Conservation (phyloP, 2,888 invertebrate genomes). For the Callinectes sapidus region DNA sequence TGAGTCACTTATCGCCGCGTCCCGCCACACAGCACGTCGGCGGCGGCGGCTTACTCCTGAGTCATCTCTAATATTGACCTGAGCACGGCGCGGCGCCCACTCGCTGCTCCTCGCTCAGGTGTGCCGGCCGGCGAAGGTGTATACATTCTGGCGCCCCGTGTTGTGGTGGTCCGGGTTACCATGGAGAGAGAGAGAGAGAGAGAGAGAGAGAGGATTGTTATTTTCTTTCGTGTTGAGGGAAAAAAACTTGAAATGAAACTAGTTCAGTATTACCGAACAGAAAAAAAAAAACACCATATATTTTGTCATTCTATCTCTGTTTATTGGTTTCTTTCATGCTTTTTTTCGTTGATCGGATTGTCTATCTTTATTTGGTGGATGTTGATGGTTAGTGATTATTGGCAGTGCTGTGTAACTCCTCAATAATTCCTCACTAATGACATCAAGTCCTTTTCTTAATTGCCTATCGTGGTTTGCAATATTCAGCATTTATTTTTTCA, state of each 20-base stretch:
- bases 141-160: not conserved
- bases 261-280: not conserved
- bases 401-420: no score
- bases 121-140: not conserved
- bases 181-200: slow-evolving; percentile 27
- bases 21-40: not conserved
- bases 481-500: no score
- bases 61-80: not conserved
- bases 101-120: not conserved
- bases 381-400: no score
- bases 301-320: not conserved
- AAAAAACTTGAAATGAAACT: not conserved
- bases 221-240: not conserved
- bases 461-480: no score
- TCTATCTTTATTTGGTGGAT: no score
- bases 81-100: not conserved
- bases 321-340: no score
- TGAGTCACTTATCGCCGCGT: not conserved
- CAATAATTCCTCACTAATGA: no score
- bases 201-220: slow-evolving; percentile 18
- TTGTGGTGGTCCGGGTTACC: not conserved
- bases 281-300: not conserved
- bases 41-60: not conserved
- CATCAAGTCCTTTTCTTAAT: no score
- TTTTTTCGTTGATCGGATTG: no score